Evolutionary conservation across 2,888 invertebrate genomes (phyloP), one percentile per base, ranked within the genome.

Genomic region (Brassicogethes aeneus): DNA sequence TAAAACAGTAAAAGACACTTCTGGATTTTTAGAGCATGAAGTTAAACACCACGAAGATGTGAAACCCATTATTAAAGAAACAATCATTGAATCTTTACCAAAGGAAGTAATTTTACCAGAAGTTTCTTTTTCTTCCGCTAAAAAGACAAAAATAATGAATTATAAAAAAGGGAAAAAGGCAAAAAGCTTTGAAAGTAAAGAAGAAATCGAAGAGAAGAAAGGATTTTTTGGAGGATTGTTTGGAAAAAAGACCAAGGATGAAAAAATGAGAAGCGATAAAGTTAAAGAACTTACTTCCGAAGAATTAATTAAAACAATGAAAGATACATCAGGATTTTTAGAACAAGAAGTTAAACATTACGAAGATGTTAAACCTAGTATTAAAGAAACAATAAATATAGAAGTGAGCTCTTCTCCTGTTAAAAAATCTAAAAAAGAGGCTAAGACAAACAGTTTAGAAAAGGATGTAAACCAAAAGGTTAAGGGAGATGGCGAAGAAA

Each of bases 161-260:
- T n/a, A 33, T 29, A 16, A 41, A 36, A 31, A 40, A 30, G 23
- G n/a, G n/a, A n/a, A 15, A 8, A 32, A 32, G 12, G 3, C 32
- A 32, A 32, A 23, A 23, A 23, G 23, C 10, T 23, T 32, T 10
- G 32, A 12, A 32, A 8, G 35, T 13, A 38, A 44, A 29, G 39
- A 48, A 34, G 41, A 35, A 3, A 43, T 35, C n/a, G n/a, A n/a
- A 40, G 46, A 51, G 39, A 51, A 45, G 36, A 42, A 45, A 36
- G 13, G 32, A 10, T 32, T 32, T 12, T 12, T 32, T 32, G 48
- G 42, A 14, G 43, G 52, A 10, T 50, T 53, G 16, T 47, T 53
- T 16, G 42, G 43, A 32, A 52, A 52, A 47, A 14, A 46, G 2
- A 48, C 50, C n/a, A 45, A 44, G 3, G 32, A 32, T 12, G 32